A percentile compares a stretch with the other conserved stretches of the same genome.
Evolutionary conservation across 2,113 vertebrate genomes (phyloP).

Genomic region (Lichenostomus cassidix): DNA sequence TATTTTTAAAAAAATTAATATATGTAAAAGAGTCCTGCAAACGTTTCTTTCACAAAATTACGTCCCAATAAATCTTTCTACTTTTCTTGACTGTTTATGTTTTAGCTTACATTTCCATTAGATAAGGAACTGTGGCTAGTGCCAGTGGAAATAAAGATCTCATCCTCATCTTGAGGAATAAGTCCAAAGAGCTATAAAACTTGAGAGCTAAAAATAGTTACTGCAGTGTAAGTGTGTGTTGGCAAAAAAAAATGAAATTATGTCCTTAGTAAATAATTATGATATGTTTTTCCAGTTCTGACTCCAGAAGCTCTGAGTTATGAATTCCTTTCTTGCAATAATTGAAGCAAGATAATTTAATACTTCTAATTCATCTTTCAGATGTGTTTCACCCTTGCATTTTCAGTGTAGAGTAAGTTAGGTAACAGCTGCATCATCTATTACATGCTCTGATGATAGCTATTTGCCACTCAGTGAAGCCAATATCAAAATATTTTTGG

Average conservation of each 20-base stretch:
- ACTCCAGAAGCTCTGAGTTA: background rate
- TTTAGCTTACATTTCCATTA: background rate
- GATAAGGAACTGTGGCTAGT: background rate
- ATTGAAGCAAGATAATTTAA: background rate
- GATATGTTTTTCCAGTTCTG: background rate
- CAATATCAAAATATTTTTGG: background rate
- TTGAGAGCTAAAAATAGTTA: background rate
- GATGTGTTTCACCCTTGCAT: background rate
- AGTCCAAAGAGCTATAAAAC: background rate
- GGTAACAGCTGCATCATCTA: background rate
- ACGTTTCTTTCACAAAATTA: background rate
- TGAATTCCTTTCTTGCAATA: background rate
- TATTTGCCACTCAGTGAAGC: background rate
- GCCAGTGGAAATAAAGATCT: background rate
- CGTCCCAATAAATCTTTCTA: background rate
- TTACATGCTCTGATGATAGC: background rate
- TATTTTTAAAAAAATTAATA: background rate
- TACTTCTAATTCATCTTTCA: background rate
- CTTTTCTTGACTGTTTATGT: background rate
- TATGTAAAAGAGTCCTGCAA: background rate
- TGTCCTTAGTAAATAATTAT: background rate
- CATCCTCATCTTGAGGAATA: background rate
- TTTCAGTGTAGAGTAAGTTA: background rate
- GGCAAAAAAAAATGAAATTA: background rate
- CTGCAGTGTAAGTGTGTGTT: background rate